These are phyloP conservation scores for Aporophyla lueneburgensis DNA, from an alignment of 2,888 invertebrate species.

Conservation along the genomic window DNA sequence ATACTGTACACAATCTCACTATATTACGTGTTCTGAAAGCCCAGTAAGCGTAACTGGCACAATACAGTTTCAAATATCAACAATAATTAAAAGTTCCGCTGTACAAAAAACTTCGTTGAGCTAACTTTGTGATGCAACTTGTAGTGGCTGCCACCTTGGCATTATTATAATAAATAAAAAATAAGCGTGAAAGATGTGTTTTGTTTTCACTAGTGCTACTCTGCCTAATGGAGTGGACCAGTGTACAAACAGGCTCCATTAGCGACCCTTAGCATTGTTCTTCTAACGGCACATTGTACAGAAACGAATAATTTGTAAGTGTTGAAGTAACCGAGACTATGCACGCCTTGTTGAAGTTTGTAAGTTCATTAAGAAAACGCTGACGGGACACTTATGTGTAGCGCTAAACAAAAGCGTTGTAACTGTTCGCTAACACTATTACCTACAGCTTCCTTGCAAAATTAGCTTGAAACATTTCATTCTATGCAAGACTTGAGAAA, in stretches of 20 bases:
- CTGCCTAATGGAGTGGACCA: conserved; percentile 17
- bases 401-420: conserved; percentile 14
- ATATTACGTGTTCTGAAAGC: conserved; percentile 23
- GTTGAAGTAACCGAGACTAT: conserved; percentile 24
- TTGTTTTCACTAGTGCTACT: conserved; percentile 3
- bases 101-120: conserved; percentile 56
- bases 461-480: background rate
- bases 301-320: background rate
- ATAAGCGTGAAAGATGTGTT: background rate
- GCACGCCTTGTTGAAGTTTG: conserved; percentile 21
- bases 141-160: conserved; percentile 24
- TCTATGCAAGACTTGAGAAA: background rate
- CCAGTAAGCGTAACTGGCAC: conserved; percentile 27
- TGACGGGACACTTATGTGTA: conserved; percentile 5
- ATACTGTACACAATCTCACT: conserved; percentile 3
- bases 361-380: conserved; percentile 13
- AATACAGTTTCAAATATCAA: conserved; percentile 62
- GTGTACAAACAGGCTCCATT: conserved; percentile 7
- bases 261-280: conserved; percentile 21
- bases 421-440: conserved; percentile 3
- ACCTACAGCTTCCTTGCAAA: background rate
- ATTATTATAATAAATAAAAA: no score
- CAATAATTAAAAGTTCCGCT: conserved; percentile 73
- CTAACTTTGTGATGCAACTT: conserved; percentile 16
- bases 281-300: conserved; percentile 22